Evolutionary conservation across 2,113 vertebrate species (phyloP).

Genomic region (Rhabdornis inornatus): DNA sequence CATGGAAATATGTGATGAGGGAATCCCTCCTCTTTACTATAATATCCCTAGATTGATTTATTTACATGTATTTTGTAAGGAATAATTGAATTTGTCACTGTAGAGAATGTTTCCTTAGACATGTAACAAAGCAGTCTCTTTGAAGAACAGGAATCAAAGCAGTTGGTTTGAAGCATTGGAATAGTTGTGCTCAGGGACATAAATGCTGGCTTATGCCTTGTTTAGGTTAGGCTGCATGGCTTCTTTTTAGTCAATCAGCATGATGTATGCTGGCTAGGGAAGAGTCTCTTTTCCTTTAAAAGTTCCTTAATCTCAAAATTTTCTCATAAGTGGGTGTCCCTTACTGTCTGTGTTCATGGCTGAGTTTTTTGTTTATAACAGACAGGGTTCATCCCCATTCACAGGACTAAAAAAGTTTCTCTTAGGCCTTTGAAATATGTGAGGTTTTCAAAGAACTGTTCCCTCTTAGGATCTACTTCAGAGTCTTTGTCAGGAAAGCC

Average conservation of each 20-base stretch:
- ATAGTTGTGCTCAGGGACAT: not conserved
- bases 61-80: not conserved
- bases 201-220: not conserved
- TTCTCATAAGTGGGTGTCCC: not conserved
- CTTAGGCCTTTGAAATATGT: not conserved
- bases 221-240: not conserved
- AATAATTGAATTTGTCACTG: not conserved
- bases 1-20: fast-evolving
- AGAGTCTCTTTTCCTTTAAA: not conserved
- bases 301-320: not conserved
- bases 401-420: not conserved
- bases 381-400: not conserved
- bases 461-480: not conserved
- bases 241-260: too few relatives aligned
- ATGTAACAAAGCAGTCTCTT: not conserved
- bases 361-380: not conserved
- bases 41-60: not conserved
- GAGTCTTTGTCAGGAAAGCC: not conserved
- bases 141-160: not conserved
- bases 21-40: not conserved
- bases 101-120: not conserved
- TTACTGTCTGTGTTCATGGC: not conserved
- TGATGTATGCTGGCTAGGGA: not conserved
- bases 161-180: not conserved
- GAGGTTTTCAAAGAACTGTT: not conserved